Evolutionary conservation across 2,797 vertebrate species (phyloP), one percentile per base, ranked within the genome.

Genomic region (Rhinichthys osculus): DNA sequence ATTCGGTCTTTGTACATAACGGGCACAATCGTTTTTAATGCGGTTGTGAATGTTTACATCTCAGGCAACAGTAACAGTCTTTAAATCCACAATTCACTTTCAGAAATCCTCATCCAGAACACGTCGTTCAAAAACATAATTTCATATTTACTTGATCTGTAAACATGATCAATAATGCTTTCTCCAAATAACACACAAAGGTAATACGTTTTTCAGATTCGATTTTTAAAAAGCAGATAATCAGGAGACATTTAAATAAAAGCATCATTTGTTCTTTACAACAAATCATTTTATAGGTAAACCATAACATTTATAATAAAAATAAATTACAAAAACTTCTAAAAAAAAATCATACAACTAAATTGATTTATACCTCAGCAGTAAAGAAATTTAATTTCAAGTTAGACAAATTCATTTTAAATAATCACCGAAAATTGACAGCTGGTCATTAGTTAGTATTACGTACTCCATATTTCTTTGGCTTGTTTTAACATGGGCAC

Each of bases 391-490:
- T 0, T 7, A 3, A 50, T 47, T 83, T 83, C 1, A 83, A 66
- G 38, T 54, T 17, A 42, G 5, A 82, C 21, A 54, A 27, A 7
- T 27, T 16, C 0, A 35, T 54, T 76, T 52, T 10, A 27, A 33
- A 84, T 54, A 38, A 35, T 9, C 57, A 62, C 1, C 0, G 1
- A n/a, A 30, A 73, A 64, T 23, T 64, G 17, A 33, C 11, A 16
- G 33, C 21, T 13, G 69, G 16, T 81, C 11, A 47, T 40, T 8
- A 10, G 1, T 81, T 0, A 82, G 10, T 69, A 4, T 11, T 64
- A 27, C 27, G 27, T 27, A 59, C 8, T n/a, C 7, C 47, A 69
- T 79, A 35, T 59, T 82, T 52, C 59, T 83, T 82, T 84, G 77
- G 77, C 8, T 5, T 78, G 33, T 52, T 83, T 16, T 40, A 72